These are phyloP conservation scores for Brachirus orientalis DNA, from an alignment of 2,113 vertebrate genomes.

Conservation along the genomic window DNA sequence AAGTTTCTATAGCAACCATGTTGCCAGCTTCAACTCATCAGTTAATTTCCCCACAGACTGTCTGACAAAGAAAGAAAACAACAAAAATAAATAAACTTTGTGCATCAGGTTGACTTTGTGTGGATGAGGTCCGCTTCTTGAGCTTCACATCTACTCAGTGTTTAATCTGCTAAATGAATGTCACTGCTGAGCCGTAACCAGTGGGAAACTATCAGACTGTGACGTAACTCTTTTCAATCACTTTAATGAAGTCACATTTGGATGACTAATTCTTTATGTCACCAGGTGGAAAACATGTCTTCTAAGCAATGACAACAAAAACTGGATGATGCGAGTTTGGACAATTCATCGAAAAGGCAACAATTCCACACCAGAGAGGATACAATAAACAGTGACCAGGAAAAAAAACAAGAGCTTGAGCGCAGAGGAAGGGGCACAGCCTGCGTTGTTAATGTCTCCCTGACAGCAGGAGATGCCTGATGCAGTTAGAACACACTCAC, in stretches of 20 bases:
- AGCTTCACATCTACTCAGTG: constrained; percentile 20
- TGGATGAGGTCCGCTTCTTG: constrained; percentile 33
- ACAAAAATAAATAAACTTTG: constrained; percentile 39
- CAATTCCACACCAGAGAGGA: neutral
- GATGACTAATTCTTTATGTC: neutral
- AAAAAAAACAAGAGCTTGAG: constrained; percentile 21
- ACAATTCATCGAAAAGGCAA: neutral
- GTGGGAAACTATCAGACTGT: constrained; percentile 10
- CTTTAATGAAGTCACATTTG: neutral
- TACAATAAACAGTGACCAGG: constrained; percentile 33
- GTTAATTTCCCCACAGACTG: constrained; percentile 76
- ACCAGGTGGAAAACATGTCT: neutral
- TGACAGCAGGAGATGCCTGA: constrained; percentile 57
- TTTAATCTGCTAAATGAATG: constrained; percentile 49
- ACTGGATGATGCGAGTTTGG: neutral
- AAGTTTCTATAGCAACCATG: constrained; percentile 79
- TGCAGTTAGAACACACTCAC: constrained; percentile 62
- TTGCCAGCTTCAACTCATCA: constrained; percentile 71
- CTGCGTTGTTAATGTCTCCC: constrained; percentile 60
- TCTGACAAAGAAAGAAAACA: constrained; percentile 58
- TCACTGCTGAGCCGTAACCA: constrained; percentile 28
- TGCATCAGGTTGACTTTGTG: constrained; percentile 53
- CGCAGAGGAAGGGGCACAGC: constrained; percentile 47
- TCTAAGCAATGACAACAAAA: neutral
- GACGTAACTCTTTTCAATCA: constrained; percentile 14